These are phyloP conservation scores for Centropus unirufus DNA, from an alignment of 2,113 vertebrate genomes.

Conservation along the genomic window DNA sequence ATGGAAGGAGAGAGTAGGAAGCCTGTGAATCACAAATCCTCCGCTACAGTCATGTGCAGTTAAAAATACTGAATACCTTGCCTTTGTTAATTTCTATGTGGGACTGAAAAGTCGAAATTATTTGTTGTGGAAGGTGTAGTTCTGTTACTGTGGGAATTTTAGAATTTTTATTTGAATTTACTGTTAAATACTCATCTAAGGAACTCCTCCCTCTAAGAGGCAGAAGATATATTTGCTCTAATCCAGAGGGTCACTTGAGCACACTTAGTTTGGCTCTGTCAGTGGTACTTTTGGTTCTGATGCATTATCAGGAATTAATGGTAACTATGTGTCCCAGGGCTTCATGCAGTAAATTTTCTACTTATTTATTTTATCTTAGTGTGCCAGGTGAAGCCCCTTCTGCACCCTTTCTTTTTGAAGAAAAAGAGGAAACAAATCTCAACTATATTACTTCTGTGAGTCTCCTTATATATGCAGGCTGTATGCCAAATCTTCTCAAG, in stretches of 20 bases:
- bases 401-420: background rate
- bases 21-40: background rate
- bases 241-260: background rate
- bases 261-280: background rate
- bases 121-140: background rate
- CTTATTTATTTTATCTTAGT: background rate
- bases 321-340: background rate
- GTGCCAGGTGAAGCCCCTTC: background rate
- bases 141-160: background rate
- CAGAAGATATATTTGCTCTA: background rate
- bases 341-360: background rate
- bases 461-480: background rate
- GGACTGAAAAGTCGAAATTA: background rate
- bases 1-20: background rate
- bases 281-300: background rate
- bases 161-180: background rate
- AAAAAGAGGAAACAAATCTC: background rate
- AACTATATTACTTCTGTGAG: accelerated
- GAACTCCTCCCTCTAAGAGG: background rate
- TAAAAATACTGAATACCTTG: background rate
- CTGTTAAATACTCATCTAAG: background rate
- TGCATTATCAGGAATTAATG: accelerated
- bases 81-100: background rate
- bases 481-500: background rate
- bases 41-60: background rate